Base-by-base conservation (phyloP, 2,113 vertebrate genomes). In the Merops nubicus region DNA sequence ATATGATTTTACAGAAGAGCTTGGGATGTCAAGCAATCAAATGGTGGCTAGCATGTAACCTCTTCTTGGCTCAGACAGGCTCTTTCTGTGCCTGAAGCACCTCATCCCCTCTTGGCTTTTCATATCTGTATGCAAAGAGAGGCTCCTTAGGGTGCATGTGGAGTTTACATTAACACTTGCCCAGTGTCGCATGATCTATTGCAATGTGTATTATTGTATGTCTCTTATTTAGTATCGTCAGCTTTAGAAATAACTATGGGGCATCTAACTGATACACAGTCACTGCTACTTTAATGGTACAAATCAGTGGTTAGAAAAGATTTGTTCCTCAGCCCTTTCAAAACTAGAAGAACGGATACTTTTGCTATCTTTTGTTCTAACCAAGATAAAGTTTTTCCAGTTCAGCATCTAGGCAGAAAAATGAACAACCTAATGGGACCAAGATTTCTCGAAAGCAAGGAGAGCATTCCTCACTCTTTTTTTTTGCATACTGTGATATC, bases 401-500 rank as follows among this genome's bases (percentile, higher is more conserved):
- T 43, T 95, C 77, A 97, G 59, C 73, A 96, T 92, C 72, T 93
- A 90, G 79, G 82, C 60, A 85, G 93, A 91, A 97, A 97, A 97
- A 91, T 9, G 68, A 96, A 51, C 51, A 79, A 31, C 51, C 31
- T 95, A 86, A 94, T 94, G 96, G 96, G 68, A 93, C 88, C 51
- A 97, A 92, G 63, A 26, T 93, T 97, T 96, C 86, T 93, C 81
- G 84, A 92, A 93, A 95, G 57, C 73, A 88, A 43, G 34, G 50
- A 93, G 95, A 94, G 43, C 80, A 64, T 95, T 97, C 97, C n/a
- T 95, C 89, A 43, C 93, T 80, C 94, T 97, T 77, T 97, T 97
- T 76, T 97, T 93, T 76, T 47, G 77, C 73, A 43, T 69, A 64
- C 74, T 77, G 26, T 51, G 88, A 77, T 96, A 95, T 94, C 78